phyloP scores from a whole-genome alignment of 2,113 vertebrate genomes.

The Hymenochirus boettgeri region DNA sequence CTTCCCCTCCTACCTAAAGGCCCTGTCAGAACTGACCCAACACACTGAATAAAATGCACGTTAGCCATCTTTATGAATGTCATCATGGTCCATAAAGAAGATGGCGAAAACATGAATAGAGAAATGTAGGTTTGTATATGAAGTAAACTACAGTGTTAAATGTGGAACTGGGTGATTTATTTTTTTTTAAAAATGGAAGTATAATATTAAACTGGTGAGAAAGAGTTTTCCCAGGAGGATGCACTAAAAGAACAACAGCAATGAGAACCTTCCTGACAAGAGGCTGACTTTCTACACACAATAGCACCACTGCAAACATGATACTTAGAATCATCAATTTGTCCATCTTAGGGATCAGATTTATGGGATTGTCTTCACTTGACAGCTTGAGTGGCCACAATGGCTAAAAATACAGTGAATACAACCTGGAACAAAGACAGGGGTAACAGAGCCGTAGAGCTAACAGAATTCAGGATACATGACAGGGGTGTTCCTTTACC shows the following conservation, averaged over 20 bases:
- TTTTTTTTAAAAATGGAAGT: background rate
- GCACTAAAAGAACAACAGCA: conserved; percentile 31
- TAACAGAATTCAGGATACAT: conserved; percentile 44
- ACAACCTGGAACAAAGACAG: conserved; percentile 51
- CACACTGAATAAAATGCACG: no score
- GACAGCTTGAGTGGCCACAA: conserved; percentile 45
- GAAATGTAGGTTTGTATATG: no score
- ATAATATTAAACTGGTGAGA: background rate
- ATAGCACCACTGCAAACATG: conserved; percentile 19
- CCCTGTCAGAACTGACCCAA: no score
- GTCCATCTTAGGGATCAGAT: conserved; percentile 48
- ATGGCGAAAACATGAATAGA: no score
- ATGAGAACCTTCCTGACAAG: conserved; percentile 27
- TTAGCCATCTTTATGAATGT: no score
- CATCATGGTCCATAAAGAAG: no score
- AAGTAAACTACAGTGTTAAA: no score
- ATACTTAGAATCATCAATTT: conserved; percentile 46
- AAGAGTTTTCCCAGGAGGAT: conserved; percentile 40
- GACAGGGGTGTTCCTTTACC: conserved; percentile 43
- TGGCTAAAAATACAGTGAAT: conserved; percentile 45
- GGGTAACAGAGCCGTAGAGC: conserved; percentile 38
- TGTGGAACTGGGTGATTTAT: no score
- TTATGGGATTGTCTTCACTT: conserved; percentile 44
- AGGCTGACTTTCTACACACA: conserved; percentile 46
- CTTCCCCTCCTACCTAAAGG: no score